These are phyloP conservation scores for Gobionotothen gibberifrons DNA, from an alignment of 2,797 vertebrate species.

Conservation along the genomic window DNA sequence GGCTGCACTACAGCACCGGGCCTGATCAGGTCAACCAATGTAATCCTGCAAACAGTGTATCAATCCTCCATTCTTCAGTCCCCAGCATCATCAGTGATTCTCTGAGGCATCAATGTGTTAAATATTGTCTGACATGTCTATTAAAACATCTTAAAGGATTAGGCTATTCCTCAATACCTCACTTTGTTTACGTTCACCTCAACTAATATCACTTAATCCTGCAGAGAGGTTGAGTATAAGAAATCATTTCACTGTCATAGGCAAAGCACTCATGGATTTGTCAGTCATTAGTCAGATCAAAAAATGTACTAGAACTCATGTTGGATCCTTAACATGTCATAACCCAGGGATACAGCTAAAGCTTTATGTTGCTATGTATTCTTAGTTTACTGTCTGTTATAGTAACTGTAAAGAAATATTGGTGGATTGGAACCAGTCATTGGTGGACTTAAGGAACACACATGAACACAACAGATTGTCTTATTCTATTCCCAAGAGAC, in stretches of 20 bases:
- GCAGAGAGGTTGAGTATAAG: conserved; percentile 31
- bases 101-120: neutral
- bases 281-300: conserved; percentile 33
- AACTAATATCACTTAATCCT: conserved; percentile 38
- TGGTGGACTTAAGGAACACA: neutral
- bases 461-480: neutral
- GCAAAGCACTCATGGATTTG: conserved; percentile 13
- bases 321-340: neutral
- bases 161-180: conserved; percentile 17
- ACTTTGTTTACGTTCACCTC: conserved; percentile 41
- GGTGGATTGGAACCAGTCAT: neutral
- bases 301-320: conserved; percentile 9
- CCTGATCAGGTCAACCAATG: neutral
- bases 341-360: neutral
- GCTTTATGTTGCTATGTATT: neutral
- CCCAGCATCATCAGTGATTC: neutral
- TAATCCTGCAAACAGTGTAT: neutral
- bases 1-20: conserved; percentile 43
- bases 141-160: conserved; percentile 20
- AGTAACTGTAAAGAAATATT: neutral
- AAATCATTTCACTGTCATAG: conserved; percentile 29
- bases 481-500: neutral
- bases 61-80: neutral
- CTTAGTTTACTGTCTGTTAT: neutral
- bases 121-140: conserved; percentile 1